Evolutionary conservation across 2,113 vertebrate genomes (phyloP), one percentile per base, ranked within the genome.

Genomic region (Xyliphius kryptos): DNA sequence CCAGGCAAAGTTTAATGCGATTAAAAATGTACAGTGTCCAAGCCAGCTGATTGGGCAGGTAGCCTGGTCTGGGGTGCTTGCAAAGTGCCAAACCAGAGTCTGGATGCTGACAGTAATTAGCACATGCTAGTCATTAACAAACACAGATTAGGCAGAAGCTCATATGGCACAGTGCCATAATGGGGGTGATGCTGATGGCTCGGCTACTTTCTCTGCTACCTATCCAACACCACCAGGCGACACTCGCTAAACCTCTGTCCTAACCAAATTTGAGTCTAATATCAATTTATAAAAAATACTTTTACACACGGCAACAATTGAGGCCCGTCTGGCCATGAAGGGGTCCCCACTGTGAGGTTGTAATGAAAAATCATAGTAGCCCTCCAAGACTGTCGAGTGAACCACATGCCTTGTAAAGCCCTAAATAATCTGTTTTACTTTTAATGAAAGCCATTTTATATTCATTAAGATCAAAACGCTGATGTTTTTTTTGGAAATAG

Each of bases 401-500:
- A 88, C 89, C n/a, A n/a, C 86, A 83, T 87, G 84, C 87, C 83
- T 88, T 88, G 86, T 89, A 92, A 93, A 89, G 90, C 89, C 87
- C 87, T 86, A 91, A 92, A 90, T 93, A 94, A 95, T 93, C 91
- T 91, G 90, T 93, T 92, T 91, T 95, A 89, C 89, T 93, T 95
- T 92, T 97, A 95, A 96, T 95, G 91, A 91, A 88, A 90, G 89
- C 90, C 92, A 95, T 97, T 95, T 95, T 93, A 94, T 94, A 92
- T 97, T 97, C 91, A 97, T 97, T 97, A 94, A 92, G 90, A 96
- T 96, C 91, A 94, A 97, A 97, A 96, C 94, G 92, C 88, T 91
- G 91, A 91, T 93, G 91, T 80, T 91, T 93, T 61, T 66, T 66
- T 58, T 43, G 12, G 20, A 61, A 59, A 50, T 61, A 52, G 87